Base-by-base conservation (phyloP, 2,888 invertebrate species). In the Philhelius pedissequus region DNA sequence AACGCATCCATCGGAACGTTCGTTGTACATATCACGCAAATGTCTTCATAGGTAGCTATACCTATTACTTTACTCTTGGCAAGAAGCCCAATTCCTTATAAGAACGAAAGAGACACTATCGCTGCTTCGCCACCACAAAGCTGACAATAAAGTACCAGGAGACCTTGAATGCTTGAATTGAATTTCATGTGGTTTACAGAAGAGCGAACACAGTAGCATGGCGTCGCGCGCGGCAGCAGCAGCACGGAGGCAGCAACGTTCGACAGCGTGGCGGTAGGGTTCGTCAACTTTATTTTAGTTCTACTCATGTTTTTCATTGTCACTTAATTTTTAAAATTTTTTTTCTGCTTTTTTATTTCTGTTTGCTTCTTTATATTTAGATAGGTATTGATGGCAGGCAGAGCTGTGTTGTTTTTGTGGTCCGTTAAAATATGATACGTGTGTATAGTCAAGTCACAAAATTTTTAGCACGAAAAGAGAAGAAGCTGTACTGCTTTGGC, bases 91-190 rank as follows among this genome's bases (percentile, higher is more conserved):
- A 50, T 18, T 38, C 32, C 13, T 48, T 48, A 30, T 27, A 18
- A 15, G 43, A 62, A 71, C 82, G 69, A 77, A 73, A 82, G 78
- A 78, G 56, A 71, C 70, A 58, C 64, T 27, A 15, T 60, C 27
- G n/a, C n/a, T n/a, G n/a, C 38, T 18, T 32, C 50, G 27, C 13
- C 48, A n/a, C 43, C 13, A 13, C 38, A 25, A 60, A 38, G 74
- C 43, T 62, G 50, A 74, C 68, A 43, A 45, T 45, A 78, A 58
- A 45, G 60, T 52, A 56, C 79, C 52, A 62, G 56, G 66, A 80
- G 84, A 84, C 84, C 84, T 84, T 84, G 84, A 84, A 84, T 80
- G 84, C 80, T 84, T 84, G 84, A 84, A 71, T 84, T 84, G 70
- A 80, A 71, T 84, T 84, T 84, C 84, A 80, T 84, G 84, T 58